A percentile compares a stretch with the other conserved stretches of the same genome.
Conservation (phyloP, 2,888 invertebrate species). For the Luffia ferchaultella region DNA sequence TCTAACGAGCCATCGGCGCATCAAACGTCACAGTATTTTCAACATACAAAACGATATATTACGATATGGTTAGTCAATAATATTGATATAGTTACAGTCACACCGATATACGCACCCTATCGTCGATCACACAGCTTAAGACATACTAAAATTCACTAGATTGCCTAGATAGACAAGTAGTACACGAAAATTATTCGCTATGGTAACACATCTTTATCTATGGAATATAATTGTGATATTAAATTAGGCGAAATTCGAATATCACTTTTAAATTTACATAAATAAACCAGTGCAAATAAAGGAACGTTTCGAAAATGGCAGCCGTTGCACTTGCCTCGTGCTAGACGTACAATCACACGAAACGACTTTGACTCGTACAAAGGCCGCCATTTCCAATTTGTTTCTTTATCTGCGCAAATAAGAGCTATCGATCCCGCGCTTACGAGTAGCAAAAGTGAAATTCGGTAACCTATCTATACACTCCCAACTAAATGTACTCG, state of each 20-base stretch:
- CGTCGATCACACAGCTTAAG: no score
- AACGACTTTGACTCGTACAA: no score
- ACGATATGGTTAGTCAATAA: not conserved
- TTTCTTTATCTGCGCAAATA: no score
- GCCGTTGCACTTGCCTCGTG: no score
- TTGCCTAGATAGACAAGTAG: slow-evolving; percentile 29
- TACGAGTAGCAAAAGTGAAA: no score
- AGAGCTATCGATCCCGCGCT: no score
- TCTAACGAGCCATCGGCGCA: not conserved
- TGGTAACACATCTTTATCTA: slow-evolving; percentile 50
- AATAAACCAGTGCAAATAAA: no score
- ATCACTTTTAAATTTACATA: slow-evolving; percentile 23
- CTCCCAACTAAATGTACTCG: no score
- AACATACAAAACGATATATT: not conserved
- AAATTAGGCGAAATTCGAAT: slow-evolving; percentile 10
- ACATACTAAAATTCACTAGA: not conserved
- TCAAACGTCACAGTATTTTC: not conserved
- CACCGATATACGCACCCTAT: not conserved
- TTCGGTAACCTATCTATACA: no score
- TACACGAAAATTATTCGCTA: slow-evolving; percentile 45
- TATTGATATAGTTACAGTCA: not conserved
- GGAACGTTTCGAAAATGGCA: no score
- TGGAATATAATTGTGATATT: slow-evolving; percentile 22
- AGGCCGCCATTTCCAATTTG: no score
- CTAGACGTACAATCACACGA: no score